Percentiles rank a stretch among this genome's conserved stretches.
phyloP scores from a whole-genome alignment of 2,888 invertebrate genomes.

The Pardosa pseudoannulata region DNA sequence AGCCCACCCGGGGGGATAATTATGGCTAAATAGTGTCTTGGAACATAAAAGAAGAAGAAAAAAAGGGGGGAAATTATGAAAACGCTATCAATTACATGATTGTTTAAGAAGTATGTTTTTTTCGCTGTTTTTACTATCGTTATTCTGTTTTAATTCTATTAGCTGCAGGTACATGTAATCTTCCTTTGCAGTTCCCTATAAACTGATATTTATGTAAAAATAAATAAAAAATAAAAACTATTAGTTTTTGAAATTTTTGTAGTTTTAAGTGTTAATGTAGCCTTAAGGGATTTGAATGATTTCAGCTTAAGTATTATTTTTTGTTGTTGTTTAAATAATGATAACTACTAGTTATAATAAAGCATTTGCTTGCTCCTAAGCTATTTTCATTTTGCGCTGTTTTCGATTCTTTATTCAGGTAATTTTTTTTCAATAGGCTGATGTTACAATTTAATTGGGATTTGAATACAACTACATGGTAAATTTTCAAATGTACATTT shows the following conservation, averaged over 20 bases:
- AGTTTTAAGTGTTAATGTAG: neutral
- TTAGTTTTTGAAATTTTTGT: neutral
- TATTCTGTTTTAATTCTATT: neutral
- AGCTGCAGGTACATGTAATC: too few species aligned
- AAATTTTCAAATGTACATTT: too few species aligned
- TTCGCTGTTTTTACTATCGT: neutral
- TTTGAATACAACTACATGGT: too few species aligned
- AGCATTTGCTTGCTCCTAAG: too few species aligned
- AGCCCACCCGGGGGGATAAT: neutral
- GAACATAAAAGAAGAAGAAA: neutral
- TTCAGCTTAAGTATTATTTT: neutral
- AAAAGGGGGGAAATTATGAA: neutral
- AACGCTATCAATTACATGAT: neutral
- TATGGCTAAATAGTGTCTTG: neutral
- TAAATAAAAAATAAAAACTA: neutral
- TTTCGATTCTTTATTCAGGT: too few species aligned
- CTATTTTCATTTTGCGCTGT: too few species aligned
- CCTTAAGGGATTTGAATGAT: neutral
- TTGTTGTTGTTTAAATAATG: too few species aligned
- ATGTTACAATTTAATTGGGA: too few species aligned
- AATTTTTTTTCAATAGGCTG: too few species aligned
- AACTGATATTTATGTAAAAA: neutral
- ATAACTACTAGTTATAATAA: too few species aligned
- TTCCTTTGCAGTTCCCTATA: too few species aligned
- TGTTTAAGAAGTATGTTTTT: neutral